These are phyloP conservation scores for Diarsia dahlii DNA, from an alignment of 2,888 invertebrate genomes.

Conservation along the genomic window DNA sequence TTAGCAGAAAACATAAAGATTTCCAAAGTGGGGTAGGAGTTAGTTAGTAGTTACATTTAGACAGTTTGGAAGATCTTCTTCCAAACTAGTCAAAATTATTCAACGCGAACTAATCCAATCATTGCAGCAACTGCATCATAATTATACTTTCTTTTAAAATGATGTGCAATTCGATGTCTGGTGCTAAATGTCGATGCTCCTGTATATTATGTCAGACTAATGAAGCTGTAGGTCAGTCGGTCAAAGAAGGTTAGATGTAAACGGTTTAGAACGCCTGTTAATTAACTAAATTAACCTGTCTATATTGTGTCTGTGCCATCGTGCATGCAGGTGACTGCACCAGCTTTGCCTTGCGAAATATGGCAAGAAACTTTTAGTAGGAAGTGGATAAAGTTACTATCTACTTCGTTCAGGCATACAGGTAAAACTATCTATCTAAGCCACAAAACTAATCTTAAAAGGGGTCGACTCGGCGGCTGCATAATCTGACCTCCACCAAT, in stretches of 20 bases:
- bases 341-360: slow-evolving; percentile 1
- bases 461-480: no score
- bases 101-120: neutral
- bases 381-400: neutral
- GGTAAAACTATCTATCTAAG: neutral
- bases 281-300: slow-evolving; percentile 42
- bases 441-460: neutral
- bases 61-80: neutral
- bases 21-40: neutral
- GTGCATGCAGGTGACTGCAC: slow-evolving; percentile 12
- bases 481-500: no score
- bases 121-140: neutral
- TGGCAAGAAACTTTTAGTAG: neutral
- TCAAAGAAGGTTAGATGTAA: slow-evolving; percentile 49
- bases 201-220: slow-evolving; percentile 36
- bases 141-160: slow-evolving; percentile 10
- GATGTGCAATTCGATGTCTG: slow-evolving; percentile 21
- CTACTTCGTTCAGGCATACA: neutral
- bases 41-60: neutral
- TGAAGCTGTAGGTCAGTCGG: slow-evolving; percentile 57
- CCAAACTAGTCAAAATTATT: neutral
- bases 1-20: neutral
- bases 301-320: slow-evolving; percentile 7
- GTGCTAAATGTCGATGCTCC: slow-evolving; percentile 34
- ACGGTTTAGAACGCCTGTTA: slow-evolving; percentile 19